Conservation (phyloP, 2,113 vertebrate species). For the Rattus rattus region DNA sequence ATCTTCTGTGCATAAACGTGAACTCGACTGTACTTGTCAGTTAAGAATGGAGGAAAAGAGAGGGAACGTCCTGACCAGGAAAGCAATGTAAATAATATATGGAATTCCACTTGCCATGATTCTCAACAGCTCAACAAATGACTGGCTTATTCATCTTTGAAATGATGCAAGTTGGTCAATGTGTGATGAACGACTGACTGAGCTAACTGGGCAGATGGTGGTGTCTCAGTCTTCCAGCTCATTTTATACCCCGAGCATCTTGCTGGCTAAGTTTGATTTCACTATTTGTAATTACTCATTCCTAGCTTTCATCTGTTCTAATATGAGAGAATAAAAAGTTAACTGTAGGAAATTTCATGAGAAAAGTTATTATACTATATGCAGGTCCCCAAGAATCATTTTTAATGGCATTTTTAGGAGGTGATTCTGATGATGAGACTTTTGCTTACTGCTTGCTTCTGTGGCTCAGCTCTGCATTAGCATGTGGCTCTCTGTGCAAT, state of each 20-base stretch:
- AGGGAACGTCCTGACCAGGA: background rate
- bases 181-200: conserved; percentile 36
- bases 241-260: background rate
- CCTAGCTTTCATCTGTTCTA: conserved; percentile 52
- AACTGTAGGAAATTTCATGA: background rate
- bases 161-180: background rate
- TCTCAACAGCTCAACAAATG: background rate
- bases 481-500: background rate
- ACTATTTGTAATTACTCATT: conserved; percentile 39
- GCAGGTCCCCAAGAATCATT: background rate
- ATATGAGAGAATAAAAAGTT: conserved; percentile 34
- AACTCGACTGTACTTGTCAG: background rate
- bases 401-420: background rate
- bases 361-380: conserved; percentile 30
- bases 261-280: conserved; percentile 49
- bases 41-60: background rate
- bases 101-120: conserved; percentile 33
- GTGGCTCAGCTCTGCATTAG: background rate
- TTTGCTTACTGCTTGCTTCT: conserved; percentile 10
- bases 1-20: background rate
- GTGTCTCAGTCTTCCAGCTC: background rate
- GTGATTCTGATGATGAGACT: background rate
- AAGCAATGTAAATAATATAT: conserved; percentile 24
- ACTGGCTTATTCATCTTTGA: background rate
- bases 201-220: background rate